These are phyloP conservation scores for Arizona elegans DNA, from an alignment of 2,113 vertebrate species.

Conservation along the genomic window DNA sequence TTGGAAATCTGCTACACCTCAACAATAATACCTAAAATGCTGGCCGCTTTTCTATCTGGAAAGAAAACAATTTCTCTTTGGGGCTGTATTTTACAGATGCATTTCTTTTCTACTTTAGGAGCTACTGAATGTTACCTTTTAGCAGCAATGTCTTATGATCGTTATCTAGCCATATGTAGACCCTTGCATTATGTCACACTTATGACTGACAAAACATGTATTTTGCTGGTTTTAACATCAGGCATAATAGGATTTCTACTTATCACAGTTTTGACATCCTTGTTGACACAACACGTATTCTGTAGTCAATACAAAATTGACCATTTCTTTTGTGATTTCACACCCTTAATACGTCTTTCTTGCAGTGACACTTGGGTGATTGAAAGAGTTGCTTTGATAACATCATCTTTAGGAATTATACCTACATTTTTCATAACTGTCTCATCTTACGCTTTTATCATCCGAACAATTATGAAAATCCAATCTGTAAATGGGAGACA, in stretches of 20 bases:
- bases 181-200: background rate
- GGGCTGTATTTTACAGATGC: slow-evolving; percentile 9
- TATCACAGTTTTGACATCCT: background rate
- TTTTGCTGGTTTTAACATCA: background rate
- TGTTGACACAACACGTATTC: background rate
- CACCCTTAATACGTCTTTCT: background rate
- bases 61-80: background rate
- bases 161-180: background rate
- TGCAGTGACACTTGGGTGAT: background rate
- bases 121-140: slow-evolving; percentile 3
- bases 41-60: background rate
- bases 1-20: slow-evolving; percentile 10
- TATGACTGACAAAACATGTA: background rate
- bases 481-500: background rate
- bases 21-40: background rate
- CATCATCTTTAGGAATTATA: background rate
- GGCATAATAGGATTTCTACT: background rate
- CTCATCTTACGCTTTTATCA: background rate
- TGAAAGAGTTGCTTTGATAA: background rate
- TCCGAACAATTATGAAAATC: background rate
- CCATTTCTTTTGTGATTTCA: slow-evolving; percentile 18
- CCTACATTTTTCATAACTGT: background rate
- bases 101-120: background rate
- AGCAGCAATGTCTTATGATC: background rate
- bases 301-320: background rate